A percentile compares a stretch with the other conserved stretches of the same genome.
Conservation (phyloP, 2,113 vertebrate species). For the Aleadryas rufinucha region DNA sequence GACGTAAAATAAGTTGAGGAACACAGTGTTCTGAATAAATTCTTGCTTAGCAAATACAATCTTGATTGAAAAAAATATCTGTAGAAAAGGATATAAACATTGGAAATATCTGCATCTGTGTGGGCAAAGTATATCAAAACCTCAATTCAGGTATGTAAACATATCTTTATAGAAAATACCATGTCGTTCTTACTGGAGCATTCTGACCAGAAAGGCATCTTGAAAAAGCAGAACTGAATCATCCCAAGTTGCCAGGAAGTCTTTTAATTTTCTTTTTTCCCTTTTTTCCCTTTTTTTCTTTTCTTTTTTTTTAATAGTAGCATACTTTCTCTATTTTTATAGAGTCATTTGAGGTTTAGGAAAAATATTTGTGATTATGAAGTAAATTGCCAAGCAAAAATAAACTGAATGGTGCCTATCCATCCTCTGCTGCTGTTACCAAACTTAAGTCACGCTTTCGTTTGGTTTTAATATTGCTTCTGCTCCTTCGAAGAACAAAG, state of each 20-base stretch:
- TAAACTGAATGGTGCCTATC: not conserved
- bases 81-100: not conserved
- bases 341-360: not conserved
- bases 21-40: not conserved
- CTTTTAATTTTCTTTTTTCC: not conserved
- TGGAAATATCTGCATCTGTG: not conserved
- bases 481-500: not conserved
- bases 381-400: not conserved
- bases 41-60: not conserved
- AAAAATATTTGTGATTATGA: not conserved
- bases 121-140: not conserved
- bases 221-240: not conserved
- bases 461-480: not conserved
- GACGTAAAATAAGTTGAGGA: not conserved
- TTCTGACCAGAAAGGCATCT: not conserved
- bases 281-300: not conserved
- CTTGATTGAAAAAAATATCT: not conserved
- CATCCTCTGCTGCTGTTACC: not conserved
- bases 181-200: not conserved
- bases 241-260: not conserved
- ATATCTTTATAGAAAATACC: not conserved
- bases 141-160: not conserved
- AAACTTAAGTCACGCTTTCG: not conserved
- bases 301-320: not conserved
- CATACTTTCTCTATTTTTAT: not conserved